Conservation (phyloP, 1,140 invertebrate genomes). For the Procambarus clarkii region DNA sequence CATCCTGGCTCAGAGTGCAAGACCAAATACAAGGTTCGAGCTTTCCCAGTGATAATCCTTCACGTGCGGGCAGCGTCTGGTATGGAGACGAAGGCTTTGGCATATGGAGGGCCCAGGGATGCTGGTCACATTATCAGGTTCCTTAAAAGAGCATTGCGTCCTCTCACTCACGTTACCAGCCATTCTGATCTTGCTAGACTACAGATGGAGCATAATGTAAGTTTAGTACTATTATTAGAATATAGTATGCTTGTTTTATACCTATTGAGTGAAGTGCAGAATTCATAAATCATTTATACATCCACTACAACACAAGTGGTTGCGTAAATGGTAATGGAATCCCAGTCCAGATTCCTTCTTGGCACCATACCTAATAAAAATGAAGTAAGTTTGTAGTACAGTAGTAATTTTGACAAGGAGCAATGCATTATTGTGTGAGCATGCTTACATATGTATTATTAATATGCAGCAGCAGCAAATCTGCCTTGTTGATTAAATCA, state of each 20-base stretch:
- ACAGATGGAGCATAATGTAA: constrained; percentile 59
- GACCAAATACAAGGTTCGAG: constrained; percentile 50
- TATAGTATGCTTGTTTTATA: not conserved
- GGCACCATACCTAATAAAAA: no score
- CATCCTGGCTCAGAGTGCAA: constrained; percentile 56
- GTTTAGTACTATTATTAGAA: not conserved
- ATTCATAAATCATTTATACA: no score
- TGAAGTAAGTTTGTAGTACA: no score
- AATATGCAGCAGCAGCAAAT: no score
- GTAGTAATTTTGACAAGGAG: no score
- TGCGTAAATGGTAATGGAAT: no score
- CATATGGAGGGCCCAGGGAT: constrained; percentile 34
- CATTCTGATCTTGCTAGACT: constrained; percentile 49
- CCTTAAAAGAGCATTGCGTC: constrained; percentile 34
- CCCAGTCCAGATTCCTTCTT: no score
- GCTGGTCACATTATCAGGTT: constrained; percentile 52
- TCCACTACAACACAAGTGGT: no score
- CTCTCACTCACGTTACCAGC: constrained; percentile 36
- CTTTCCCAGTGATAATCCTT: constrained; percentile 41
- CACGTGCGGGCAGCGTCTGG: constrained; percentile 43
- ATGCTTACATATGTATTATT: no score
- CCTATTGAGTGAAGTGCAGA: no score
- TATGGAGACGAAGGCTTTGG: constrained; percentile 47
- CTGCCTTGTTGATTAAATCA: no score
- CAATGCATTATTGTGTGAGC: no score